A percentile compares a stretch with the other conserved stretches of the same genome.
Conservation (phyloP, 2,113 vertebrate genomes). For the Camelus bactrianus region DNA sequence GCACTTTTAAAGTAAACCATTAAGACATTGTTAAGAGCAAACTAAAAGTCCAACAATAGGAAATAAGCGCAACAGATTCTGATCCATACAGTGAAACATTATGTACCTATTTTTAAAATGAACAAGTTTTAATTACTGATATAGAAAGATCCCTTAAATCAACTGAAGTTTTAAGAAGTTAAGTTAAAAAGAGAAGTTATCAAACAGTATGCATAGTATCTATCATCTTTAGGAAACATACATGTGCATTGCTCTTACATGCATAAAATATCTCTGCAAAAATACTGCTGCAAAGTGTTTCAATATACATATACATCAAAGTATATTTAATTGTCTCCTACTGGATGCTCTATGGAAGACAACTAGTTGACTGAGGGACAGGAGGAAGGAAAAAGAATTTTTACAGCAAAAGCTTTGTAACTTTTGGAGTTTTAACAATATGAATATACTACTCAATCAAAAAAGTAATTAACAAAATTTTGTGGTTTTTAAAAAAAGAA, state of each 20-base stretch:
- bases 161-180: neutral
- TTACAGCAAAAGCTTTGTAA: neutral
- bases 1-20: neutral
- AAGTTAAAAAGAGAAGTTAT: neutral
- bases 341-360: neutral
- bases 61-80: neutral
- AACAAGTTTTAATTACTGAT: conserved; percentile 3
- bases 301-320: neutral
- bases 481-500: neutral
- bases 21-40: neutral
- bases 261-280: neutral
- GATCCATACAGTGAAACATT: neutral
- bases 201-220: neutral
- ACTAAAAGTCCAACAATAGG: neutral
- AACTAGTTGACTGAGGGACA: neutral
- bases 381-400: neutral
- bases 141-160: neutral
- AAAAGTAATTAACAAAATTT: neutral
- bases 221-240: neutral
- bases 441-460: neutral
- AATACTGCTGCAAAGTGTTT: neutral
- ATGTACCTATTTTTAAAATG: conserved; percentile 17
- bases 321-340: neutral
- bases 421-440: neutral
- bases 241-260: neutral